phyloP scores from a whole-genome alignment of 2,113 vertebrate genomes.

The Lophochroa leadbeateri region DNA sequence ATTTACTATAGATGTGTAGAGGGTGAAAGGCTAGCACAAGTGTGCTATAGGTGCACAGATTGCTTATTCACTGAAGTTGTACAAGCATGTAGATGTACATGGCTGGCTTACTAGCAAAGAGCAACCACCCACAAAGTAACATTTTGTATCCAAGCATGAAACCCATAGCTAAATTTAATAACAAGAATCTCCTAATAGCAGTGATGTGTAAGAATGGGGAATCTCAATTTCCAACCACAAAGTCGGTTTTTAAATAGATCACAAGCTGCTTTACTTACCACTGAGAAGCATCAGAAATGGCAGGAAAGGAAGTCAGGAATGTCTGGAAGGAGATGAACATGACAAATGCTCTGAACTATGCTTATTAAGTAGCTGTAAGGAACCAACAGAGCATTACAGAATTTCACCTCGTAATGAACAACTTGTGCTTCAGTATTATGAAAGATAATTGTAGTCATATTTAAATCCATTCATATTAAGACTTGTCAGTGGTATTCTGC shows the following conservation, averaged over 20 bases:
- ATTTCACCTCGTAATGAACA: neutral
- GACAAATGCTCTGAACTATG: neutral
- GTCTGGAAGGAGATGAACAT: neutral
- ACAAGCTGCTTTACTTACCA: neutral
- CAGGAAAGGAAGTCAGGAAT: neutral
- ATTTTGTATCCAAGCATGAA: neutral
- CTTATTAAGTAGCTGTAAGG: neutral
- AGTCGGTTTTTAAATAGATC: neutral
- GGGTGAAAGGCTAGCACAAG: neutral
- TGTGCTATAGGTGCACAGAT: neutral
- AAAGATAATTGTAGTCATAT: neutral
- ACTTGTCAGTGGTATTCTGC: neutral
- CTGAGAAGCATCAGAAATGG: neutral
- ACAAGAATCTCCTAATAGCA: neutral
- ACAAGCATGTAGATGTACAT: accelerated
- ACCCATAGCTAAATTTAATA: neutral
- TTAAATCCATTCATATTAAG: neutral
- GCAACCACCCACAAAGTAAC: neutral
- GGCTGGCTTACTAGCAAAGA: neutral
- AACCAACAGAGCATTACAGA: neutral
- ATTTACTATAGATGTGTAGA: neutral
- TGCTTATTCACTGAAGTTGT: neutral
- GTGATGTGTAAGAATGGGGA: neutral
- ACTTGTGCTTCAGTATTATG: neutral
- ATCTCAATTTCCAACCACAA: neutral